Evolutionary conservation across 2,113 vertebrate genomes (phyloP).

Genomic region (Tichodroma muraria): DNA sequence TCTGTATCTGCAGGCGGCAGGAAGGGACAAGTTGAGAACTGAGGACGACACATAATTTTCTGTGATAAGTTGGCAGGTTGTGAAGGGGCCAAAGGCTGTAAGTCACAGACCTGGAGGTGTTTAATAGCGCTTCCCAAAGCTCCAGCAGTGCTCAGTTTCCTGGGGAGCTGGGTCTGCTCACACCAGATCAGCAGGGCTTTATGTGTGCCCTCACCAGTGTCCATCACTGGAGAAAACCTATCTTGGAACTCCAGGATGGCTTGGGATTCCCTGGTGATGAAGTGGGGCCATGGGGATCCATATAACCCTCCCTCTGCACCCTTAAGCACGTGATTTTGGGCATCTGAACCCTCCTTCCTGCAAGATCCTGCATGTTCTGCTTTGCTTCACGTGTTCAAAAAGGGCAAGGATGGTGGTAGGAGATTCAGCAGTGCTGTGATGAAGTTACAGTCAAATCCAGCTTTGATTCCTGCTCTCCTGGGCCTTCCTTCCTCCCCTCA

Average conservation of each 20-base stretch:
- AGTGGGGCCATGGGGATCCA: neutral
- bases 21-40: neutral
- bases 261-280: neutral
- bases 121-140: neutral
- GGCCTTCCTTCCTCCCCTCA: neutral
- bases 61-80: neutral
- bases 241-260: neutral
- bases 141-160: neutral
- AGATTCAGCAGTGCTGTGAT: neutral
- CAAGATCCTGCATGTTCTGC: neutral
- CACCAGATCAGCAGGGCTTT: neutral
- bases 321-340: neutral
- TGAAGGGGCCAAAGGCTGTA: neutral
- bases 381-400: neutral
- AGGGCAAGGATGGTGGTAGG: neutral
- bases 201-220: accelerated
- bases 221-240: neutral
- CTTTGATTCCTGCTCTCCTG: neutral
- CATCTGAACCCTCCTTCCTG: neutral
- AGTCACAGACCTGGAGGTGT: neutral
- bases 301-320: neutral
- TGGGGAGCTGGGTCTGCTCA: neutral
- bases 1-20: neutral
- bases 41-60: neutral
- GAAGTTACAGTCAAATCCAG: neutral